Conservation (phyloP, 2,113 vertebrate species). For the Callionymus lyra region DNA sequence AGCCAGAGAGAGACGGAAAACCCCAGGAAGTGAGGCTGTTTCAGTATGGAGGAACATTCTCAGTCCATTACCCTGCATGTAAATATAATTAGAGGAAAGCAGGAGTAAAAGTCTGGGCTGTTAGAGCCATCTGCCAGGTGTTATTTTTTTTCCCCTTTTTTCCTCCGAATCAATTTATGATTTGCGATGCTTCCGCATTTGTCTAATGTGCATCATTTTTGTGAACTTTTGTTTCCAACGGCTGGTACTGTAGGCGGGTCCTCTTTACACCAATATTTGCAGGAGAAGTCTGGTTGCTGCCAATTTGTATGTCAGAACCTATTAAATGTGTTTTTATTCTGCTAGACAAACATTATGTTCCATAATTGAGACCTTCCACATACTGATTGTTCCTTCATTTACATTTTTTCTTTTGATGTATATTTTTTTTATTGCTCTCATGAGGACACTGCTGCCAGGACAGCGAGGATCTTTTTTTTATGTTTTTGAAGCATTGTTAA, state of each 20-base stretch:
- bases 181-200: no score
- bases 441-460: neutral
- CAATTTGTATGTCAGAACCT: no score
- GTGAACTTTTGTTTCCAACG: no score
- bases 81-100: slow-evolving; percentile 54
- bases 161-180: no score
- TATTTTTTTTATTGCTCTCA: slow-evolving; percentile 10
- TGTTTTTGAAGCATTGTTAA: slow-evolving; percentile 50
- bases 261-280: no score
- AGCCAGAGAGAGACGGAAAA: slow-evolving; percentile 13
- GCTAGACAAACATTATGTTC: no score
- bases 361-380: neutral
- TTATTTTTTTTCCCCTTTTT: slow-evolving; percentile 17
- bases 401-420: slow-evolving; percentile 1
- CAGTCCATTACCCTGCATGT: slow-evolving; percentile 61
- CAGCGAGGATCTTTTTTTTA: slow-evolving; percentile 31
- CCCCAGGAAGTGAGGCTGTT: slow-evolving; percentile 38
- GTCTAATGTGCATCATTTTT: no score
- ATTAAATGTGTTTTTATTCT: no score
- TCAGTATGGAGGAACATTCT: slow-evolving; percentile 46
- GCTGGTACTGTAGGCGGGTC: no score
- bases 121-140: slow-evolving; percentile 54
- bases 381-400: neutral
- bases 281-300: no score
- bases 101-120: slow-evolving; percentile 38